Percentiles rank a stretch among this genome's conserved stretches.
These are phyloP conservation scores for Scaptodrosophila latifasciaeformis DNA, from an alignment of 2,888 invertebrate species.

Conservation along the genomic window DNA sequence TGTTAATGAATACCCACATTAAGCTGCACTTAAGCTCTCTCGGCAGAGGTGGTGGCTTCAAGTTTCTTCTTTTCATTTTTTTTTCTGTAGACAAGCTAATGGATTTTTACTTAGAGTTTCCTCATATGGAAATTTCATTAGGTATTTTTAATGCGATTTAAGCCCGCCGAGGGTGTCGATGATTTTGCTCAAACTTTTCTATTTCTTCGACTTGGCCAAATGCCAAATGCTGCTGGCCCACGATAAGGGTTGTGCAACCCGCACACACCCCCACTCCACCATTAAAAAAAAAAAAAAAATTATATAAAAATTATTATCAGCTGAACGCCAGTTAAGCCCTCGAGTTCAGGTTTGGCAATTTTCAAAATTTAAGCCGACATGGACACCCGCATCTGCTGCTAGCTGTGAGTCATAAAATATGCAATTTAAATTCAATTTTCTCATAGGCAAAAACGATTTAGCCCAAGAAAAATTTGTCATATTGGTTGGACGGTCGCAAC, in stretches of 20 bases:
- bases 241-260: too few relatives aligned
- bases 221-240: constrained; percentile 28
- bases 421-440: constrained; percentile 38
- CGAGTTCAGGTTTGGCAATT: neutral
- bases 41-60: too few relatives aligned
- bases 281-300: too few relatives aligned
- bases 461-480: neutral
- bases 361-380: neutral
- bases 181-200: too few relatives aligned
- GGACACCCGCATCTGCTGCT: constrained; percentile 9
- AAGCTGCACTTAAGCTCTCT: constrained; percentile 47
- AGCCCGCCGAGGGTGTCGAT: neutral
- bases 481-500: neutral
- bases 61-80: too few relatives aligned
- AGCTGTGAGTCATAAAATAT: constrained; percentile 16
- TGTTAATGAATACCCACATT: constrained; percentile 47
- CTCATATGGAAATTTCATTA: constrained; percentile 29
- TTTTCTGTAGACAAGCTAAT: constrained; percentile 28
- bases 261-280: too few relatives aligned
- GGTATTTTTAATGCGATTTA: constrained; percentile 14
- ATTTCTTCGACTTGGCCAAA: too few relatives aligned
- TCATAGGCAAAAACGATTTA: constrained; percentile 9
- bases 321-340: neutral
- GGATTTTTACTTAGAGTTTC: constrained; percentile 21
- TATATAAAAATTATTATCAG: constrained; percentile 8